phyloP scores from a whole-genome alignment of 2,797 vertebrate genomes.

The Masticophis lateralis region DNA sequence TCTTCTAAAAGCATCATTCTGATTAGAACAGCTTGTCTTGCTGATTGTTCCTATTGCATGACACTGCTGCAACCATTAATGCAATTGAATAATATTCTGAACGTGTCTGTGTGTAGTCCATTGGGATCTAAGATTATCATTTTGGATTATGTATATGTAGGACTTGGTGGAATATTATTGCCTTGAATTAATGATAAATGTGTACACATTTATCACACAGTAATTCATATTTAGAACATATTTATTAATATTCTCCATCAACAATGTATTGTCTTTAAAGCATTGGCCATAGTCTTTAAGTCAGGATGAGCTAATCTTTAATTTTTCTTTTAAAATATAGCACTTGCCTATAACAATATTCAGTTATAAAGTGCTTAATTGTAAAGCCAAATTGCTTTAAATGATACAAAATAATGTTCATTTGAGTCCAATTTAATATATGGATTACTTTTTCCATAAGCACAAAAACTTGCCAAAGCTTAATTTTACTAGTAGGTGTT shows the following conservation, averaged over 20 bases:
- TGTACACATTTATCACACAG: background rate
- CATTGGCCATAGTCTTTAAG: background rate
- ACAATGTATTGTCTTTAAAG: background rate
- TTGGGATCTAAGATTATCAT: too few species aligned
- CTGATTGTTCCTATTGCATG: background rate
- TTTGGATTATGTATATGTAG: background rate
- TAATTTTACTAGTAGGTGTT: background rate
- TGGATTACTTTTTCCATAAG: background rate
- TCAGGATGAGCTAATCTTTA: background rate
- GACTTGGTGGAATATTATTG: background rate
- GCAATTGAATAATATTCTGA: background rate
- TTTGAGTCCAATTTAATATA: background rate
- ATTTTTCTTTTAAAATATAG: background rate
- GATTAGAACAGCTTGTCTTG: background rate
- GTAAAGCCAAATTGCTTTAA: background rate
- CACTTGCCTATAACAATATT: background rate
- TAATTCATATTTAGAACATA: background rate
- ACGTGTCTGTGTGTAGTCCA: background rate
- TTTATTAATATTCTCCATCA: background rate
- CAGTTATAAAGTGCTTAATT: background rate
- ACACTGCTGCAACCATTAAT: background rate
- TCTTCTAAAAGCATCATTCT: background rate
- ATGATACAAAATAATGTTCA: background rate
- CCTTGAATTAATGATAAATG: background rate
- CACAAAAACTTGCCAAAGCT: background rate